Percentiles rank a stretch among this genome's conserved stretches.
phyloP scores from a whole-genome alignment of 2,113 vertebrate species.

The Aphelocoma coerulescens region DNA sequence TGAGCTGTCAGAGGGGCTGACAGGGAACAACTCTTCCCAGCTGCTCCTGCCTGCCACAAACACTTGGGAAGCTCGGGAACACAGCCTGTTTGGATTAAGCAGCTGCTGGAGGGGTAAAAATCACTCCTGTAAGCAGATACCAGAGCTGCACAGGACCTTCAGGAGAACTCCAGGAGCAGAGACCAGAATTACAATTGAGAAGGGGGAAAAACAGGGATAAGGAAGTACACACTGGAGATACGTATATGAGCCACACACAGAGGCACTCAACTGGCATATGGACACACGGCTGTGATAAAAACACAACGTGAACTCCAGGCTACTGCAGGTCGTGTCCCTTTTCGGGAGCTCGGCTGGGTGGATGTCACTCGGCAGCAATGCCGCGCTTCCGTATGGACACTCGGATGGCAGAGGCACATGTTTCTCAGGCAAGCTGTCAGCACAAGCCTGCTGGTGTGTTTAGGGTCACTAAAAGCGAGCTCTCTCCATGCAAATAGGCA shows the following conservation, averaged over 20 bases:
- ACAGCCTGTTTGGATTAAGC: neutral
- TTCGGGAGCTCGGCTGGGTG: rapidly evolving
- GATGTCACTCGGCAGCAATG: neutral
- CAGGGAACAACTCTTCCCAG: neutral
- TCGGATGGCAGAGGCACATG: neutral
- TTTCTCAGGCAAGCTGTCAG: neutral
- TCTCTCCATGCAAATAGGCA: neutral
- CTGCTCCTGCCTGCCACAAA: neutral
- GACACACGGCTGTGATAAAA: neutral
- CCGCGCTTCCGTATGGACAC: neutral
- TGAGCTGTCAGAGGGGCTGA: neutral
- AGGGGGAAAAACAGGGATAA: neutral
- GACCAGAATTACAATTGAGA: rapidly evolving
- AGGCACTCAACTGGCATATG: neutral
- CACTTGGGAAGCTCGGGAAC: neutral
- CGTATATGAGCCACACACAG: rapidly evolving
- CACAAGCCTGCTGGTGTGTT: neutral
- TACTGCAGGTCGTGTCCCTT: neutral
- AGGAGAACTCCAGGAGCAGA: neutral
- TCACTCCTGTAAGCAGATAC: neutral
- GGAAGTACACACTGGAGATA: neutral
- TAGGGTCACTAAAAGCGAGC: neutral
- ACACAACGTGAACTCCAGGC: neutral
- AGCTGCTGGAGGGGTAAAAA: neutral
- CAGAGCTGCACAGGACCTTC: neutral